Evolutionary conservation across 1,140 invertebrate species (phyloP).

Genomic region (Drosophila sproati): DNA sequence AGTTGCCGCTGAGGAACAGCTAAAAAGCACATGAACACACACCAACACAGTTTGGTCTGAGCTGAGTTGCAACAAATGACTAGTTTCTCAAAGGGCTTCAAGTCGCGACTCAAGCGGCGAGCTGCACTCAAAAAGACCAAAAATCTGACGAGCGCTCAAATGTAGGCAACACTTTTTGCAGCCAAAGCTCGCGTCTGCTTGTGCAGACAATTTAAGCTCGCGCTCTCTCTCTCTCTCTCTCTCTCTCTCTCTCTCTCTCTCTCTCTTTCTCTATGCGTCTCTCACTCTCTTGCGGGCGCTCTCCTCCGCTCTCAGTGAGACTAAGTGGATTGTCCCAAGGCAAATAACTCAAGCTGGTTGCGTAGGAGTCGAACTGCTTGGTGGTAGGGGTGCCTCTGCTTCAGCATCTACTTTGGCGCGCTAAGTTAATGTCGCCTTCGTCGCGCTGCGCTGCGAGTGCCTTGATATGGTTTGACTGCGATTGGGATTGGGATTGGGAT

Average conservation of each 20-base stretch:
- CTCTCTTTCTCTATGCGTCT: neutral
- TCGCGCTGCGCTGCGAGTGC: constrained; percentile 23
- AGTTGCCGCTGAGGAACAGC: constrained; percentile 59
- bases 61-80: constrained; percentile 15
- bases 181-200: constrained; percentile 5
- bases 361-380: neutral
- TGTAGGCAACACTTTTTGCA: constrained; percentile 38
- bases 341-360: neutral
- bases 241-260: neutral
- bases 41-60: neutral
- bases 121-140: constrained; percentile 18
- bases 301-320: neutral
- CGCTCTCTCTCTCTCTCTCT: constrained; percentile 1
- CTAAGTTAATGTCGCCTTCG: constrained; percentile 37
- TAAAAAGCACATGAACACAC: constrained; percentile 25
- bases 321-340: too few relatives aligned
- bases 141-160: constrained; percentile 26
- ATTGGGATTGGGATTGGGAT: constrained; percentile 16
- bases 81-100: neutral
- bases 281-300: neutral
- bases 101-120: neutral
- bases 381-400: constrained; percentile 14
- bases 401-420: constrained; percentile 32
- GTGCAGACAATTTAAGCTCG: constrained; percentile 5
- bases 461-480: constrained; percentile 29